A percentile compares a stretch with the other conserved stretches of the same genome.
Conservation (phyloP, 2,797 vertebrate genomes). For the Labeo calbasu region DNA sequence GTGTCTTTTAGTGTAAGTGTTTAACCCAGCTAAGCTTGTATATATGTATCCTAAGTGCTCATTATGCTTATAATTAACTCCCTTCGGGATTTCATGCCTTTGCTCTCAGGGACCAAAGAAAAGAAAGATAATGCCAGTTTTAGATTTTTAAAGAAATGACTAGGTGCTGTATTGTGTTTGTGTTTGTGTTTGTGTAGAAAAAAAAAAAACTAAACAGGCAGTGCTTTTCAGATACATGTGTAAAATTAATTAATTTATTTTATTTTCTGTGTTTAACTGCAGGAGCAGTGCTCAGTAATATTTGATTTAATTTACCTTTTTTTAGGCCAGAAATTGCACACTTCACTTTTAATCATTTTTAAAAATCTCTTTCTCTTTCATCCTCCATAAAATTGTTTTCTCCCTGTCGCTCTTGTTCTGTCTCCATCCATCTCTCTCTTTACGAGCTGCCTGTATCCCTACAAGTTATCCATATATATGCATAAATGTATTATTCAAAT, state of each 20-base stretch:
- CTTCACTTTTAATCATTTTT: not conserved
- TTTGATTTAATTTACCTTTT: not conserved
- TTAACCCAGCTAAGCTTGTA: not conserved
- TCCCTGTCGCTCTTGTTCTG: not conserved
- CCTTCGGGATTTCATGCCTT: not conserved
- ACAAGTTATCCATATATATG: constrained; percentile 11
- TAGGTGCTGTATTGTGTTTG: not conserved
- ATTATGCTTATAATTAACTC: constrained; percentile 15
- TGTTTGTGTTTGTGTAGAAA: not conserved
- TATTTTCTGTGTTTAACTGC: not conserved
- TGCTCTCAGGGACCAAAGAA: not conserved
- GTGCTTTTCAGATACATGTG: too few species aligned
- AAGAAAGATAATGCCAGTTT: not conserved
- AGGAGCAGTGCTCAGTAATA: not conserved
- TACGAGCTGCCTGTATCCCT: not conserved
- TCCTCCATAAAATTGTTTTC: not conserved
- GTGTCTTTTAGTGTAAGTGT: not conserved
- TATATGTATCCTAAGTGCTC: not conserved
- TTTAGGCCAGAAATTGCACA: not conserved
- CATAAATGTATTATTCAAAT: constrained; percentile 27
- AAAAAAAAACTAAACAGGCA: too few species aligned
- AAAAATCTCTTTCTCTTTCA: not conserved
- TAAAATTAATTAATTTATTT: not conserved
- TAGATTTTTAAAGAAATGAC: not conserved
- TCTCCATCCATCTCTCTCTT: constrained; percentile 4